Base-by-base conservation (phyloP, 2,797 vertebrate species). In the Microchirus variegatus region DNA sequence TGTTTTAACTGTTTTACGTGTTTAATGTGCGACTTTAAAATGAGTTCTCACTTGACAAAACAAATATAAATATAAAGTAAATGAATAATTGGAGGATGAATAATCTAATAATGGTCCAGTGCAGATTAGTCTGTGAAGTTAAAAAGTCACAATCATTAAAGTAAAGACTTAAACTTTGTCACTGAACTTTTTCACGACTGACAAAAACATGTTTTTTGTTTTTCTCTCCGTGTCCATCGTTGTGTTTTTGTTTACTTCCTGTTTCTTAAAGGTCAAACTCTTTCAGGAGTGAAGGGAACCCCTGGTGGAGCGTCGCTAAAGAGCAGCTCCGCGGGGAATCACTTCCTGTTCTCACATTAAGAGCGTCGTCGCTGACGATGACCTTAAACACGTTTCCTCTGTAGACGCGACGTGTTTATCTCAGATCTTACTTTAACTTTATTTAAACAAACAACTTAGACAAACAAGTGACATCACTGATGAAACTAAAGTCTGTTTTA, bases 361-460 rank as follows among this genome's bases (percentile, higher is more conserved):
- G 26, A 38, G 53, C 37, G n/a, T 63, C 47, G 36, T 58, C 63
- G 65, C 26, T 35, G 51, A 53, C 46, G 0, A 1, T 63, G 72
- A 75, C 72, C 82, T 81, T 84, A 45, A 54, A 47, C 26, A 53
- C 26, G 8, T 37, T 46, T 10, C 66, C 78, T 78, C 78, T 11
- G 18, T 0, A 58, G 66, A 70, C 68, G 53, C 68, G 0, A 54
- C 40, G 1, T 43, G 51, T 58, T 77, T 68, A 59, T 66, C 63
- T 22, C 37, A 44, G 3, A 5, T 14, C 22, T 31, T 36, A 10
- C 19, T 31, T 22, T n/a, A 3, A 3, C 10, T 18, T 36, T 55
- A 37, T 70, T 71, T 10, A 3, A 41, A 14, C 14, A 41, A 13
- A 14, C 15, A 15, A 41, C 10, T 1, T 7, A n/a, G n/a, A 17